These are phyloP conservation scores for Upupa epops DNA, from an alignment of 2,113 vertebrate genomes.

Conservation along the genomic window DNA sequence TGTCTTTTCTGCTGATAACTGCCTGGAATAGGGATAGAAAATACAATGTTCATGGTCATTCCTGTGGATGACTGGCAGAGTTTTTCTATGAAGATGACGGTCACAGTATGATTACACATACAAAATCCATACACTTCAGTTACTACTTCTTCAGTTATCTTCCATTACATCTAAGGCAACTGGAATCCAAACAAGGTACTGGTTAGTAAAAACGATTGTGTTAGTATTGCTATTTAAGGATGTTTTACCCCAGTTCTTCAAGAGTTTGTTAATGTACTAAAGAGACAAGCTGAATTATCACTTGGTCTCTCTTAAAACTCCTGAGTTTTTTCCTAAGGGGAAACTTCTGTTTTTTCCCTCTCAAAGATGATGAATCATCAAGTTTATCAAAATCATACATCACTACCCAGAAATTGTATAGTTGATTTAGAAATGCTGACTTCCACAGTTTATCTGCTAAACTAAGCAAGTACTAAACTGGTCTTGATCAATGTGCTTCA, in stretches of 20 bases:
- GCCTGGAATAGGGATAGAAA: neutral
- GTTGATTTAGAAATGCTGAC: conserved; percentile 29
- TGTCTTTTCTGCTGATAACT: neutral
- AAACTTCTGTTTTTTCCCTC: neutral
- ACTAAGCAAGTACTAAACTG: conserved; percentile 24
- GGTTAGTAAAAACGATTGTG: neutral
- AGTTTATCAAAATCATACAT: neutral
- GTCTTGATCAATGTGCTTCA: conserved; percentile 12
- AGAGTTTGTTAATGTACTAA: neutral
- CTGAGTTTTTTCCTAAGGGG: neutral
- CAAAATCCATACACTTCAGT: neutral
- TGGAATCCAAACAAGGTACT: neutral
- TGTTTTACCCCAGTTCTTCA: neutral
- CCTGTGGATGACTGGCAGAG: neutral
- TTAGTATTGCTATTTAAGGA: neutral
- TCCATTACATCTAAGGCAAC: neutral
- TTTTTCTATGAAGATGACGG: no score
- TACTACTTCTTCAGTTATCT: neutral
- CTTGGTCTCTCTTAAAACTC: neutral
- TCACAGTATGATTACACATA: neutral
- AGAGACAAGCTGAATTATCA: neutral
- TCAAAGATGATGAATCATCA: neutral
- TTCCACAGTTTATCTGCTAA: conserved; percentile 41
- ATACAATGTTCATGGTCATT: neutral
- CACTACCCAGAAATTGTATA: neutral